A percentile compares a stretch with the other conserved stretches of the same genome.
Conservation (phyloP, 2,888 invertebrate species). For the Epirrhoe alternata region DNA sequence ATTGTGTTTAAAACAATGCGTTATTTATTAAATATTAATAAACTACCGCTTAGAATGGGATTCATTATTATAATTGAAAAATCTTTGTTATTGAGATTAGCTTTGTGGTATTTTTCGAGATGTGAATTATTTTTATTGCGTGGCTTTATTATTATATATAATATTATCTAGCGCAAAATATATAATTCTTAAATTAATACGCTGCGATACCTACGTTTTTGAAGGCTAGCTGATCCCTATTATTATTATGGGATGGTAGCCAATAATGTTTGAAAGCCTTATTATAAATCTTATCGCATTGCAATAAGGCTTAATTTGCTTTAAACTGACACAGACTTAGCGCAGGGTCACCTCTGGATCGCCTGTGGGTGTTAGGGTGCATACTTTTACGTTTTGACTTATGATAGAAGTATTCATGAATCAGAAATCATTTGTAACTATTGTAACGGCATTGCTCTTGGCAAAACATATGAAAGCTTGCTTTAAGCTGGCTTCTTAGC, state of each 20-base stretch:
- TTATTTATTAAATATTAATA: conserved; percentile 30
- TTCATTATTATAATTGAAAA: conserved; percentile 4
- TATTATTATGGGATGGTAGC: background rate
- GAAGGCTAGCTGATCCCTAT: background rate
- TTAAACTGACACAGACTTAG: background rate
- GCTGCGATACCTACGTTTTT: background rate
- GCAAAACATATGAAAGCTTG: background rate
- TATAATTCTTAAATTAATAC: background rate
- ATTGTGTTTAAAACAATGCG: conserved; percentile 28
- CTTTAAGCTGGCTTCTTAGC: background rate
- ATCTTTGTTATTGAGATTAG: background rate
- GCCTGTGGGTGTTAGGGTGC: conserved; percentile 11
- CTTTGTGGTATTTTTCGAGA: background rate
- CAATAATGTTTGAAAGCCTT: background rate
- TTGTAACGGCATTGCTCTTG: too few relatives aligned
- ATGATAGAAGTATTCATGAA: conserved; percentile 3
- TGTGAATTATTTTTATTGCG: background rate
- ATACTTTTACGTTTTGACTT: conserved; percentile 10
- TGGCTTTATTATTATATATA: too few relatives aligned
- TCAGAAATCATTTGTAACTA: background rate
- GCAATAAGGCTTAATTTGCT: conserved; percentile 4
- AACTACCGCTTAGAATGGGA: conserved; percentile 23
- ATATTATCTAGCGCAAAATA: background rate
- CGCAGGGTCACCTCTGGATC: conserved; percentile 1
- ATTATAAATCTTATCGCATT: background rate